phyloP scores from a whole-genome alignment of 2,797 vertebrate genomes.

The Labeo calbasu region DNA sequence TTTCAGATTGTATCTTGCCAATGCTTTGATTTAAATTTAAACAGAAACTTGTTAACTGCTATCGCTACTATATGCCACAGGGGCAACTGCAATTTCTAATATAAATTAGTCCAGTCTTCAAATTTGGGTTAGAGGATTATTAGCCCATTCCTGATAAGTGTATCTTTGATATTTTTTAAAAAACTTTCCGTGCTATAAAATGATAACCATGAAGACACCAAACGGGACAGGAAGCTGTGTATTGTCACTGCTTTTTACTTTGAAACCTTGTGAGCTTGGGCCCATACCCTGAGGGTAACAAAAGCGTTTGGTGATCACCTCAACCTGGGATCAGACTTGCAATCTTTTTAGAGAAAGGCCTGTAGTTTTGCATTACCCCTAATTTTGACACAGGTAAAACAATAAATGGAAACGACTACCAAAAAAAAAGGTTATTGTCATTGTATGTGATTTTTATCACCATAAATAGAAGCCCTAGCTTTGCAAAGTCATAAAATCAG shows the following conservation, averaged over 20 bases:
- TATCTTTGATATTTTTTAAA: constrained; percentile 13
- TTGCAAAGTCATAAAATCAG: neutral
- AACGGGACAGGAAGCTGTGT: neutral
- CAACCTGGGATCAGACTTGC: neutral
- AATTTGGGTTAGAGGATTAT: neutral
- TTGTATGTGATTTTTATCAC: neutral
- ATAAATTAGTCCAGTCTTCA: constrained; percentile 1
- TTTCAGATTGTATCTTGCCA: neutral
- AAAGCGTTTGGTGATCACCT: neutral
- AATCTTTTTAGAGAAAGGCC: neutral
- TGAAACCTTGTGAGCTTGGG: neutral
- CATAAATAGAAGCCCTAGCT: neutral
- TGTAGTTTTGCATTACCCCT: neutral
- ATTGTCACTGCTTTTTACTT: neutral
- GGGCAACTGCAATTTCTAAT: neutral
- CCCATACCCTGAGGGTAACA: neutral
- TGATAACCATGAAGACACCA: neutral
- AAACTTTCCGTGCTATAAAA: neutral
- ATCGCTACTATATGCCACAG: neutral
- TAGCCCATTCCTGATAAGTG: neutral
- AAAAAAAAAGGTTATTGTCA: neutral
- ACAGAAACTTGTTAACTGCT: neutral
- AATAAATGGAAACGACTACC: neutral
- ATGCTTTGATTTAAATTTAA: neutral
- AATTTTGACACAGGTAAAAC: neutral